A percentile compares a stretch with the other conserved stretches of the same genome.
Conservation (phyloP, 2,797 vertebrate genomes). For the Euthynnus affinis region DNA sequence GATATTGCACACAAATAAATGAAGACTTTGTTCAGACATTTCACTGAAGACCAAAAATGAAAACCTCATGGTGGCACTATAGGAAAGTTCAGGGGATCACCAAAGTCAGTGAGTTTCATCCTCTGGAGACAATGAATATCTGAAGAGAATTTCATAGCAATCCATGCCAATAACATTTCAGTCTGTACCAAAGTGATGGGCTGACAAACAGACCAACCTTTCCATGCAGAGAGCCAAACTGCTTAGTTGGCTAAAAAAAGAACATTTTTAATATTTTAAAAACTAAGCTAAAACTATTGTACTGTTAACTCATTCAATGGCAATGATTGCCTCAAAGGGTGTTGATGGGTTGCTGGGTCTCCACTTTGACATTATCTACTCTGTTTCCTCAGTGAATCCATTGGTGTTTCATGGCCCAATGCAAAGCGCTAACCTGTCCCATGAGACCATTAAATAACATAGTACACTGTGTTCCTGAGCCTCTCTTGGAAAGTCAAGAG, state of each 20-base stretch:
- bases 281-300: too few relatives aligned
- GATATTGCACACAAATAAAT: background rate
- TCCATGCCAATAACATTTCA: background rate
- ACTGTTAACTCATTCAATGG: background rate
- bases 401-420: conserved; percentile 34
- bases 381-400: conserved; percentile 10
- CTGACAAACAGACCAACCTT: background rate
- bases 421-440: conserved; percentile 24
- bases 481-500: conserved; percentile 28
- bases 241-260: background rate
- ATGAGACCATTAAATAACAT: conserved; percentile 26
- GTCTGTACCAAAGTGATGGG: background rate
- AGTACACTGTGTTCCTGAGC: conserved; percentile 35
- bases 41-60: too few relatives aligned
- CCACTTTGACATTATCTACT: conserved; percentile 25
- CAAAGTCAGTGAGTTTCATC: too few relatives aligned
- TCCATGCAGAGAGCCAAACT: background rate
- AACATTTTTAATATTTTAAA: too few relatives aligned
- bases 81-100: too few relatives aligned
- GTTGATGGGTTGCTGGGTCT: background rate
- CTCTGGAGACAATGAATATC: background rate
- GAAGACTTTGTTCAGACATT: background rate
- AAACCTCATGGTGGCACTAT: too few relatives aligned
- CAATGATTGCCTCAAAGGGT: too few relatives aligned
- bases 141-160: background rate